Conservation (phyloP, 2,113 vertebrate genomes). For the Tachuris rubrigastra region DNA sequence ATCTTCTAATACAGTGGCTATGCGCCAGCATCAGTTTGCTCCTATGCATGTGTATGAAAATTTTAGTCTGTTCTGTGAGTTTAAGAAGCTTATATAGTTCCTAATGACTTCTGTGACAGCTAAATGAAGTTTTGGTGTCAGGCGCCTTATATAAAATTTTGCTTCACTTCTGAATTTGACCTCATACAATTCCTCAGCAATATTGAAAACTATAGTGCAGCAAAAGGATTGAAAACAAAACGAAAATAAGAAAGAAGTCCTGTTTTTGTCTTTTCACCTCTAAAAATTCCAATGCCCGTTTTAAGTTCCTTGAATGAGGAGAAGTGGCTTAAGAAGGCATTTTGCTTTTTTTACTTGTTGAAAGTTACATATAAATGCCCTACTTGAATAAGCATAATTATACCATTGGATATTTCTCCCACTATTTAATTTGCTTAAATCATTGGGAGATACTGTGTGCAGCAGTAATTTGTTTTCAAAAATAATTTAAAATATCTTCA, state of each 20-base stretch:
- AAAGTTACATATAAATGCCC: neutral
- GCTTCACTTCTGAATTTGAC: neutral
- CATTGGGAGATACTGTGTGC: neutral
- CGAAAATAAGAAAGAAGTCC: neutral
- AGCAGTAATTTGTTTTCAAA: neutral
- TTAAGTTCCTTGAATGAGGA: neutral
- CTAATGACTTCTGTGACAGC: neutral
- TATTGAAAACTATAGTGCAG: neutral
- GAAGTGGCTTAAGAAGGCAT: neutral
- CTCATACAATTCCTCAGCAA: neutral
- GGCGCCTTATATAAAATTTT: neutral
- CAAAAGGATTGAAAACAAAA: neutral
- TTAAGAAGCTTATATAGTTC: conserved; percentile 47
- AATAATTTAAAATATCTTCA: neutral
- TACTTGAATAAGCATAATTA: neutral
- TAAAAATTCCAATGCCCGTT: neutral
- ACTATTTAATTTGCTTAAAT: neutral
- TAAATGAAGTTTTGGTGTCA: conserved; percentile 45
- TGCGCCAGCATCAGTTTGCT: neutral
- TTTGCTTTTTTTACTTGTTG: neutral
- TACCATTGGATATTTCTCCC: neutral
- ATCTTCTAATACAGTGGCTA: neutral
- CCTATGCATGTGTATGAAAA: neutral
- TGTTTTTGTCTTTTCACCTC: neutral
- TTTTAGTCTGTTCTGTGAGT: neutral